Base-by-base conservation (phyloP, 2,797 vertebrate genomes). In the Hippoglossus hippoglossus region DNA sequence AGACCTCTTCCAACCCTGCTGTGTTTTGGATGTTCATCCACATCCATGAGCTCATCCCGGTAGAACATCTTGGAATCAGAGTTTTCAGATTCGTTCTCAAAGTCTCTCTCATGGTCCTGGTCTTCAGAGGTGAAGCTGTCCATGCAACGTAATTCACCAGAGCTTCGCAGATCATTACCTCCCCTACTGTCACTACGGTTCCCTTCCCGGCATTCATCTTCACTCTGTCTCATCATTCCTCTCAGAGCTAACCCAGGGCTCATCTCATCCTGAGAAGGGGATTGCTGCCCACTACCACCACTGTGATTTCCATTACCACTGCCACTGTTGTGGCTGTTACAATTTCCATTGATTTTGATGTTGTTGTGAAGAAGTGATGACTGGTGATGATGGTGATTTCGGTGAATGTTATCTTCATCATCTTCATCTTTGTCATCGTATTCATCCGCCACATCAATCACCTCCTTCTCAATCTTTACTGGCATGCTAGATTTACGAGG, bases 401-500 rank as follows among this genome's bases (percentile, higher is more conserved):
- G 92, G 60, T 93, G 91, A 15, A 93, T 87, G 62, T 84, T 83
- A 65, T 93, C 94, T 18, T 96, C 94, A 0, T 99, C 97, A 22
- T 96, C 96, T 3, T 99, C 97, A n/a, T 99, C 98, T 0, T 97
- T 97, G 86, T 98, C 97, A 6, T 99, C 97, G 59, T 97, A 99
- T 63, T 98, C 98, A 72, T 99, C 98, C 0, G 96, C 96, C 10
- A 98, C 98, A 64, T 98, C 97, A 0, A 98, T 97, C n/a, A 99
- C 94, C 87, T 99, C 98, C 86, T 99, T 99, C 88, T 99, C 98
- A 56, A 99, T 99, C 93, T 99, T 99, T 41, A 99, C 98, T 52
- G 98, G 98, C 98, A 99, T 99, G 90, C 98, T 99, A 0, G 98
- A 99, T 87, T 99, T 99, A 62, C 98, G 95, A 74, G 98, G 98